Evolutionary conservation across 2,888 invertebrate genomes (phyloP).

Genomic region (Chymomyza amoena): DNA sequence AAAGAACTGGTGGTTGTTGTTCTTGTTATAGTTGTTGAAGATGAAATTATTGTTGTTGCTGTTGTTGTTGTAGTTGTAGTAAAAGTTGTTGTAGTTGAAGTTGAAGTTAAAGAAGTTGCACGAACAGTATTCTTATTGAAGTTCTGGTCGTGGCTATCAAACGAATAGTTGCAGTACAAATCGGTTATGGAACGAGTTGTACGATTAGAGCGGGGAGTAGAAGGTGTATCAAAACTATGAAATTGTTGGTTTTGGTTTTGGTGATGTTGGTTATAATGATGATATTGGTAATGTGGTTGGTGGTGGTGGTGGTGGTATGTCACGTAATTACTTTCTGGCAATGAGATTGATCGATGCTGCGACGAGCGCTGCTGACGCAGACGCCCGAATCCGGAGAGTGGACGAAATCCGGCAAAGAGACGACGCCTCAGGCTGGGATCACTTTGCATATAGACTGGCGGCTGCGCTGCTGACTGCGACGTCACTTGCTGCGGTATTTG

Average conservation of each 20-base stretch:
- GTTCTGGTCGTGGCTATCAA: constrained; percentile 23
- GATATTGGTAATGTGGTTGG: constrained; percentile 32
- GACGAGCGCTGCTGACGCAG: constrained; percentile 85
- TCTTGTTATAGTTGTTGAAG: constrained; percentile 30
- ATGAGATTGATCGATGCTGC: constrained; percentile 90
- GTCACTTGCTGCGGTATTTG: constrained; percentile 32
- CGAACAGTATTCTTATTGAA: constrained; percentile 17
- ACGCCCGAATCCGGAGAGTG: constrained; percentile 83
- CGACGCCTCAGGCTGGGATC: constrained; percentile 86
- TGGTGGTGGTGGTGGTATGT: constrained; percentile 44
- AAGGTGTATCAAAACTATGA: neutral
- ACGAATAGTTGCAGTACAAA: constrained; percentile 49
- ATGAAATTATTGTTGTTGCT: constrained; percentile 6
- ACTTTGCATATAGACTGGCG: constrained; percentile 53
- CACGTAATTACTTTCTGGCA: constrained; percentile 87
- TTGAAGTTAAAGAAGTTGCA: constrained; percentile 25
- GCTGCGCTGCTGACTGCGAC: constrained; percentile 21
- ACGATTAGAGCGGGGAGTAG: constrained; percentile 30
- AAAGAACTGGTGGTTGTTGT: constrained; percentile 50
- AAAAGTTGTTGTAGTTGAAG: constrained; percentile 12
- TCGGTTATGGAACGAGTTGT: constrained; percentile 46
- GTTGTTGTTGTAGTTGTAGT: constrained; percentile 17
- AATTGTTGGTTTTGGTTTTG: neutral
- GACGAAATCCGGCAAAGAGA: constrained; percentile 90
- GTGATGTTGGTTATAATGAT: neutral